Percentiles rank a stretch among this genome's conserved stretches.
These are phyloP conservation scores for Oriolus oriolus DNA, from an alignment of 2,113 vertebrate genomes.

Conservation along the genomic window DNA sequence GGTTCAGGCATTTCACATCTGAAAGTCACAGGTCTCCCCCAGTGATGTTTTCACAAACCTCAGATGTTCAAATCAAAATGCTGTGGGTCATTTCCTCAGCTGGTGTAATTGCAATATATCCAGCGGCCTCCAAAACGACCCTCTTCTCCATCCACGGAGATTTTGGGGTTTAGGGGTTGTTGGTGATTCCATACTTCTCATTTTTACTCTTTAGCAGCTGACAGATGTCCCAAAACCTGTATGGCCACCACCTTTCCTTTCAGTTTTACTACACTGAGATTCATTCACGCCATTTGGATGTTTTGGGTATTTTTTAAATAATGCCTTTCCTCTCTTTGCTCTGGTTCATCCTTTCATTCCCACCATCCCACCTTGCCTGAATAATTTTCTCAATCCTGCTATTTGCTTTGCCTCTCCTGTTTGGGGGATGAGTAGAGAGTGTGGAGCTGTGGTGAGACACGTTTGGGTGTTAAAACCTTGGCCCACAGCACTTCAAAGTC, in stretches of 20 bases:
- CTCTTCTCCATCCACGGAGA: not conserved
- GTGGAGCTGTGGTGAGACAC: not conserved
- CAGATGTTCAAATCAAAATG: not conserved
- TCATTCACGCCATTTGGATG: not conserved
- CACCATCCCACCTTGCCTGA: not conserved
- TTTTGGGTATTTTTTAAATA: not conserved
- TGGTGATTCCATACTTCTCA: not conserved
- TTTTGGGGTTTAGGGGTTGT: not conserved
- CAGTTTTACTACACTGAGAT: not conserved
- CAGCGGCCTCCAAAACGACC: not conserved
- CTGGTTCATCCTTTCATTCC: not conserved
- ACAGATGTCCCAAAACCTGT: not conserved
- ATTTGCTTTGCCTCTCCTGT: not conserved
- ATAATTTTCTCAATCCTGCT: not conserved
- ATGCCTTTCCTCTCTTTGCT: not conserved
- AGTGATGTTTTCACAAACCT: not conserved
- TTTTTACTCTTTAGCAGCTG: not conserved
- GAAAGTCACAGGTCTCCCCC: not conserved
- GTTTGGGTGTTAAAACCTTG: not conserved
- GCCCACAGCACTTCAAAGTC: not conserved
- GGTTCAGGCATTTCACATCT: not conserved
- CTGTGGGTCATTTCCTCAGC: not conserved
- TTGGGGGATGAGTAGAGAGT: not conserved
- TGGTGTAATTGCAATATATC: not conserved
- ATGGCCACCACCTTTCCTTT: not conserved